A percentile compares a stretch with the other conserved stretches of the same genome.
Conservation (phyloP, 1,140 invertebrate genomes). For the Trichonephila clavipes region DNA sequence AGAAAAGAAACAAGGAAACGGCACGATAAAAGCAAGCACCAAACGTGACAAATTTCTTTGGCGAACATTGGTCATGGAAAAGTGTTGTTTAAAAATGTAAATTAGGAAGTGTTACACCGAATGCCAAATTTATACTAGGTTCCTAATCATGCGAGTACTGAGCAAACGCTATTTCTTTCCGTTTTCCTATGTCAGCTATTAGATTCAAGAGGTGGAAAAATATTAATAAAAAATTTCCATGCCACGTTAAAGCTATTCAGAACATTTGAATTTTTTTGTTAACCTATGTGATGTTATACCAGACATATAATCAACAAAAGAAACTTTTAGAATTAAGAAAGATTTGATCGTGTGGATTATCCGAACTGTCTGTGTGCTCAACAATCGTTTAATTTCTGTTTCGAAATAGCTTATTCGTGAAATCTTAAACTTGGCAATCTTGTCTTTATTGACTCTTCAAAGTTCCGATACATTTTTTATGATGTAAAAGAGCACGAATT, state of each 20-base stretch:
- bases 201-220: neutral
- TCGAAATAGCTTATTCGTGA: neutral
- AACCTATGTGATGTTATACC: neutral
- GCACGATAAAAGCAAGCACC: constrained; percentile 3
- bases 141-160: neutral
- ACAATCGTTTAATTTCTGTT: neutral
- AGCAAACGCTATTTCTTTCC: neutral
- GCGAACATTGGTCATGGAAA: constrained; percentile 39
- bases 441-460: neutral
- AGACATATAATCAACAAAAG: neutral
- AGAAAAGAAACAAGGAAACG: constrained; percentile 30
- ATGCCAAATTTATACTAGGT: constrained; percentile 5
- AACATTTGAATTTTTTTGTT: neutral
- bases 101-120: constrained; percentile 3
- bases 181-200: neutral
- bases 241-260: neutral
- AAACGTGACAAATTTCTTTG: constrained; percentile 53
- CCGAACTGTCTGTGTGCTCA: too few relatives aligned
- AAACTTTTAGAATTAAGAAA: too few relatives aligned
- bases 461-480: neutral
- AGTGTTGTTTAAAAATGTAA: constrained; percentile 42
- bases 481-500: too few relatives aligned
- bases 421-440: neutral
- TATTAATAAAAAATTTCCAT: neutral
- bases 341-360: too few relatives aligned